A percentile compares a stretch with the other conserved stretches of the same genome.
These are phyloP conservation scores for Mamestra brassicae DNA, from an alignment of 2,888 invertebrate genomes.

Conservation along the genomic window DNA sequence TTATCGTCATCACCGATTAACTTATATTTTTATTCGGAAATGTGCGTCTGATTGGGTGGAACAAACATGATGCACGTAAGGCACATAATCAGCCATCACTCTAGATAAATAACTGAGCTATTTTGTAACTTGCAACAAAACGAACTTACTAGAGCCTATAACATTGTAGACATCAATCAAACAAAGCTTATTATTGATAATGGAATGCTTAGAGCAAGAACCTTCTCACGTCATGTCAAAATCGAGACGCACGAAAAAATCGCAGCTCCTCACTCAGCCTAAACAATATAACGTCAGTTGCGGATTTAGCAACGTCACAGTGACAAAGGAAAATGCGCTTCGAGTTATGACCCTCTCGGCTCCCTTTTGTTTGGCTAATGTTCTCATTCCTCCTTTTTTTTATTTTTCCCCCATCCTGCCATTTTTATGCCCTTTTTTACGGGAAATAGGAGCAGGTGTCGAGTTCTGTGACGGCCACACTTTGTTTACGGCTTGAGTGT, in stretches of 20 bases:
- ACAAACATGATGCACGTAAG: too few species aligned
- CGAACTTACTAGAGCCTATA: too few species aligned
- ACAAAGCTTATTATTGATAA: neutral
- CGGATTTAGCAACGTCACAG: constrained; percentile 84
- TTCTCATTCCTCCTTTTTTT: constrained; percentile 74
- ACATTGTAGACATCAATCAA: neutral
- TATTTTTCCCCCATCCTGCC: constrained; percentile 70
- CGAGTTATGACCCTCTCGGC: constrained; percentile 86
- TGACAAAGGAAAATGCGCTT: constrained; percentile 86
- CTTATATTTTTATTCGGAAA: too few species aligned
- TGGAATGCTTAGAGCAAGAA: neutral
- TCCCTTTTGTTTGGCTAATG: constrained; percentile 87
- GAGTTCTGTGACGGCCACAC: constrained; percentile 76
- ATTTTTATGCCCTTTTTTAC: constrained; percentile 75
- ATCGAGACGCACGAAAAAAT: constrained; percentile 48
- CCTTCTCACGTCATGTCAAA: neutral
- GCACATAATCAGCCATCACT: too few species aligned
- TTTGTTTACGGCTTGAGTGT: constrained; percentile 76
- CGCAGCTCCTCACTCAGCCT: constrained; percentile 65
- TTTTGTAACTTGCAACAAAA: too few species aligned
- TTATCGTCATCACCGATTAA: too few species aligned
- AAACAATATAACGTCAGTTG: constrained; percentile 82
- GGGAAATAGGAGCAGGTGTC: constrained; percentile 77
- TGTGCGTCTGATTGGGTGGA: too few species aligned
- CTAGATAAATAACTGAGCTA: too few species aligned